Percentiles rank a stretch among this genome's conserved stretches.
These are phyloP conservation scores for Babylonia areolata DNA, from an alignment of 1,140 invertebrate species.

Conservation along the genomic window DNA sequence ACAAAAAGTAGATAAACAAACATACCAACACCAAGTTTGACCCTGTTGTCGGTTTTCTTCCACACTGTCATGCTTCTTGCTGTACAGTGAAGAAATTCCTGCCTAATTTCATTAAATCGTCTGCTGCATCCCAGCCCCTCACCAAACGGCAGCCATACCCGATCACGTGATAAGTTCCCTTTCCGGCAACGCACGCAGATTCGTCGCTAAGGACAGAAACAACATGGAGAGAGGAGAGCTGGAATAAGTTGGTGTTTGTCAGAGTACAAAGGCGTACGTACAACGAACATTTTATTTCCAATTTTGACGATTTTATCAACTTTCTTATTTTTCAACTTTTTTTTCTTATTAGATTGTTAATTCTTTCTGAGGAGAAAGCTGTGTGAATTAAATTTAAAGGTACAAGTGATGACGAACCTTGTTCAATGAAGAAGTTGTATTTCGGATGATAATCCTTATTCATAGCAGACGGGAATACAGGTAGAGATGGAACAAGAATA, in stretches of 20 bases:
- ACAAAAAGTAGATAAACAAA: neutral
- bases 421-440: too few species aligned
- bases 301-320: too few species aligned
- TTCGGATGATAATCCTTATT: too few species aligned
- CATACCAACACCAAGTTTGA: constrained; percentile 66
- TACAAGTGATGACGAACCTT: too few species aligned
- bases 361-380: too few species aligned
- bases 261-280: neutral
- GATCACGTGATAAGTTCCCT: constrained; percentile 56
- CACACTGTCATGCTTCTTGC: constrained; percentile 55
- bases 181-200: constrained; percentile 53
- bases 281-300: too few species aligned
- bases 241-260: neutral
- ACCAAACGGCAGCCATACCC: constrained; percentile 51
- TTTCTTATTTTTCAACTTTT: too few species aligned
- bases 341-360: too few species aligned
- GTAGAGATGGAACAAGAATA: too few species aligned
- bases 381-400: too few species aligned
- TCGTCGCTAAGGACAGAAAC: constrained; percentile 28
- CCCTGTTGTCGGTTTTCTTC: constrained; percentile 55
- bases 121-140: constrained; percentile 7
- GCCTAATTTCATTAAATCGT: constrained; percentile 26
- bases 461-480: too few species aligned
- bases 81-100: neutral
- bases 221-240: constrained; percentile 22